phyloP scores from a whole-genome alignment of 2,113 vertebrate species.

The Proteles cristata region DNA sequence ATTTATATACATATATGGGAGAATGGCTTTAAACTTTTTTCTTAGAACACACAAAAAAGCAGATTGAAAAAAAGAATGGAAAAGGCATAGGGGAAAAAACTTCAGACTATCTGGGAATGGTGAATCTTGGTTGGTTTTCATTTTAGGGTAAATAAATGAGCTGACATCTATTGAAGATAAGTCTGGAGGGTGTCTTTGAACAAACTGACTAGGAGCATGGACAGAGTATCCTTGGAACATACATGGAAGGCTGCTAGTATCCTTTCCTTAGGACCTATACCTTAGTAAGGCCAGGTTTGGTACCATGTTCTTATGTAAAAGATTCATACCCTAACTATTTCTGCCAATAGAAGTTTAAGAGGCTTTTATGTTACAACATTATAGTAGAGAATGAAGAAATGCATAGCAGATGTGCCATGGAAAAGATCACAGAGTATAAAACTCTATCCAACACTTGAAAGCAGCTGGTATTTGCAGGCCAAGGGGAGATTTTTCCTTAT shows the following conservation, averaged over 20 bases:
- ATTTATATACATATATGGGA: neutral
- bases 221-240: neutral
- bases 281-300: neutral
- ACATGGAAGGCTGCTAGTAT: fast-evolving
- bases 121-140: neutral
- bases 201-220: neutral
- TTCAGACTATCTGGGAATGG: neutral
- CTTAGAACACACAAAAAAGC: neutral
- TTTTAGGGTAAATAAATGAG: neutral
- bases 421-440: neutral
- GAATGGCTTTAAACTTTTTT: neutral
- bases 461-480: neutral
- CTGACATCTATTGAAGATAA: neutral
- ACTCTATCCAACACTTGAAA: neutral
- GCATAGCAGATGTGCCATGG: neutral
- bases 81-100: neutral
- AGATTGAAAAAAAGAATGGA: neutral
- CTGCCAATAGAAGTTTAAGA: neutral
- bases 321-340: neutral
- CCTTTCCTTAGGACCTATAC: neutral
- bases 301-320: neutral
- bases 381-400: neutral
- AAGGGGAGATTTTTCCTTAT: neutral
- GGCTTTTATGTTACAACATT: neutral
- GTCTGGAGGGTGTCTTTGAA: neutral